Evolutionary conservation across 2,797 vertebrate species (phyloP), one percentile per base, ranked within the genome.

Genomic region (Pseudochaenichthys georgianus): DNA sequence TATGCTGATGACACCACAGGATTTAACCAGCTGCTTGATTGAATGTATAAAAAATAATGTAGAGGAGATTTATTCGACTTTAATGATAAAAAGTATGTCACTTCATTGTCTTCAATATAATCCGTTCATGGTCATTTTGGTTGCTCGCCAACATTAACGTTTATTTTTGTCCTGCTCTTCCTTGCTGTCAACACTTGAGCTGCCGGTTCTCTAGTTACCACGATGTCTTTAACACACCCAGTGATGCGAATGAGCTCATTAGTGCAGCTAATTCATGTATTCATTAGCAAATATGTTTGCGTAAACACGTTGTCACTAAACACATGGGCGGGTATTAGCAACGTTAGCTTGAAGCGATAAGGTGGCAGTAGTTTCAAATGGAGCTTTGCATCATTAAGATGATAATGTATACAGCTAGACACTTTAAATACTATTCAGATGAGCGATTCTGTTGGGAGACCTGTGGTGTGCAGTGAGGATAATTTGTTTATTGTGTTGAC

Each of bases 211-310:
- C 34, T 64, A 11, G 11, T 19, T 48, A 69, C 60, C 57, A 43
- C 11, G 3, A 11, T 21, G 64, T 75, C 51, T 81, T 73, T 70
- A 80, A 73, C 51, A 50, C 60, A 65, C 58, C 58, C 76, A 71
- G 50, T 4, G 60, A 82, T 78, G 81, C 41, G 17, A 83, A 76
- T 23, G 42, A 71, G 60, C 70, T 78, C 65, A 86, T 87, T 81
- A 90, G 62, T 48, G 76, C 70, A 38, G 76, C 74, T 83, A 86
- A 88, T 86, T 84, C 86, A 83, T 82, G 59, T 38, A 76, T 86
- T 86, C 85, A 88, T 87, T 82, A 85, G 66, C 72, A 84, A 82
- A 83, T 85, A 75, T 57, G 73, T 87, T 79, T 71, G 43, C 55
- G 77, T 87, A 82, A 85, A 81, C 81, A 85, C 74, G 77, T 68